A percentile compares a stretch with the other conserved stretches of the same genome.
Conservation (phyloP, 2,888 invertebrate genomes). For the Ctenicera cuprea region DNA sequence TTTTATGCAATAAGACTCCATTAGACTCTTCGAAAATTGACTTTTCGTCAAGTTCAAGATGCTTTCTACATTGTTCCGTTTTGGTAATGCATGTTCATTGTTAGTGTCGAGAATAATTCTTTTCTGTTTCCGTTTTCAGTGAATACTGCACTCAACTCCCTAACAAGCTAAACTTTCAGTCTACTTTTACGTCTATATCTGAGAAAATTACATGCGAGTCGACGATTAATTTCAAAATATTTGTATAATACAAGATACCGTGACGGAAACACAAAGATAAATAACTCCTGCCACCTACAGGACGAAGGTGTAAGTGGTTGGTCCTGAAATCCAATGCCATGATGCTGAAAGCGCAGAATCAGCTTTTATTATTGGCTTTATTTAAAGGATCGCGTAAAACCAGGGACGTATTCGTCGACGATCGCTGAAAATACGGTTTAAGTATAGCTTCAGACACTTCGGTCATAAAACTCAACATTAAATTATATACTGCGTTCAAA, state of each 20-base stretch:
- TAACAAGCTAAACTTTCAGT: constrained; percentile 18
- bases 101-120: constrained; percentile 32
- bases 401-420: not conserved
- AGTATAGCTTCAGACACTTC: not conserved
- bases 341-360: constrained; percentile 25
- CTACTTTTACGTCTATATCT: constrained; percentile 7
- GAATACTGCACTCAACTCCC: constrained; percentile 18
- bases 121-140: constrained; percentile 8
- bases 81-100: constrained; percentile 44
- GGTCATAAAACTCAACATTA: constrained; percentile 2
- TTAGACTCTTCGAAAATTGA: constrained; percentile 41
- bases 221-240: constrained; percentile 17
- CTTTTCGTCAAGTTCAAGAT: constrained; percentile 37
- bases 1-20: constrained; percentile 35
- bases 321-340: constrained; percentile 11
- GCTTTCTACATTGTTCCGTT: constrained; percentile 44
- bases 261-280: constrained; percentile 3
- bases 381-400: constrained; percentile 33
- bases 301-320: constrained; percentile 9
- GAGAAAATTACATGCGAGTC: constrained; percentile 4
- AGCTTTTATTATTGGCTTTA: constrained; percentile 37
- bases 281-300: constrained; percentile 34
- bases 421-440: not conserved
- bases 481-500: not conserved
- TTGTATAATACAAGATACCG: not conserved